Percentiles rank a stretch among this genome's conserved stretches.
These are phyloP conservation scores for Sturmia bella DNA, from an alignment of 2,888 invertebrate species.

Conservation along the genomic window DNA sequence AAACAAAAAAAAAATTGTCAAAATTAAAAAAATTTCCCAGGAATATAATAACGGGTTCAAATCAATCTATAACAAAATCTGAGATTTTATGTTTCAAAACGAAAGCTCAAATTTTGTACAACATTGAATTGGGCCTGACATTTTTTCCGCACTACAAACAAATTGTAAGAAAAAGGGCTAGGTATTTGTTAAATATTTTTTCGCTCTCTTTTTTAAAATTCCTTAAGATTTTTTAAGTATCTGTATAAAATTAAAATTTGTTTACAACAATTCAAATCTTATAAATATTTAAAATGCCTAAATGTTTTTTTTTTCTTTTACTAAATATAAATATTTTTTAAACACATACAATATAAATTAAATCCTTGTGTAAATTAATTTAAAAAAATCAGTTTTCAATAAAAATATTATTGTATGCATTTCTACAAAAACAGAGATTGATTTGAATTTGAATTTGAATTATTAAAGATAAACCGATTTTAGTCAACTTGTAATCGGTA, in stretches of 20 bases:
- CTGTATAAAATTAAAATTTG: conserved; percentile 43
- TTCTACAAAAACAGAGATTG: conserved; percentile 2
- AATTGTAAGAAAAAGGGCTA: conserved; percentile 12
- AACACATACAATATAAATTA: conserved; percentile 29
- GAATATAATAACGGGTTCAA: conserved; percentile 69
- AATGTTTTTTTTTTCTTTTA: conserved; percentile 22
- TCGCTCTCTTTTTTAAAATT: conserved; percentile 12
- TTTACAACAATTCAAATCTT: conserved; percentile 19
- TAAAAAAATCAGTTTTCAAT: neutral
- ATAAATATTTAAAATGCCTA: conserved; percentile 36
- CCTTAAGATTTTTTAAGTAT: conserved; percentile 48
- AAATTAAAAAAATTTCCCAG: conserved; percentile 28
- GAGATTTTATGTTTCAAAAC: neutral
- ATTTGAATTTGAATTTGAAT: conserved; percentile 17
- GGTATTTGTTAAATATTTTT: conserved; percentile 44
- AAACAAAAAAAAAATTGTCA: conserved; percentile 50
- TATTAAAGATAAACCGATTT: conserved; percentile 35
- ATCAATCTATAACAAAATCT: conserved; percentile 61
- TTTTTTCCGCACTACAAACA: conserved; percentile 55
- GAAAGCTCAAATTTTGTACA: conserved; percentile 66
- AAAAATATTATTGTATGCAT: conserved; percentile 48
- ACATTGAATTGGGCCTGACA: conserved; percentile 74
- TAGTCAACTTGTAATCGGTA: conserved; percentile 17
- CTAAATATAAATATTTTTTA: conserved; percentile 19
- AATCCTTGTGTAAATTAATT: conserved; percentile 53